Evolutionary conservation across 2,888 invertebrate species (phyloP).

Genomic region (Salpingus planirostris): DNA sequence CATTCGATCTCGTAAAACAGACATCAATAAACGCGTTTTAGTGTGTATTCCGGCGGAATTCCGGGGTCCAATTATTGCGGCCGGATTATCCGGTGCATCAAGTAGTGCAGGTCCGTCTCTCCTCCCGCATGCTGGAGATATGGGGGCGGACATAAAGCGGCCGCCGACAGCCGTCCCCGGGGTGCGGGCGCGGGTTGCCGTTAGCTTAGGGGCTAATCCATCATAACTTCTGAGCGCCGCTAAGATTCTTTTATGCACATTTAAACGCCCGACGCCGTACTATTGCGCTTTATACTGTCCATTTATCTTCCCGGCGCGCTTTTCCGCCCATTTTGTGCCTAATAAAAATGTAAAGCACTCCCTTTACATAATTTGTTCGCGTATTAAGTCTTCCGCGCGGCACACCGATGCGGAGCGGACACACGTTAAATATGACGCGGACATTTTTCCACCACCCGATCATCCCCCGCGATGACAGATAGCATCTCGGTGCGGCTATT

Average conservation of each 20-base stretch:
- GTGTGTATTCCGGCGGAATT: too few relatives aligned
- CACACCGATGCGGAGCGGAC: constrained; percentile 5
- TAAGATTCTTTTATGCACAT: constrained; percentile 25
- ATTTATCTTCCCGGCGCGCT: constrained; percentile 35
- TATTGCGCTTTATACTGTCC: constrained; percentile 31
- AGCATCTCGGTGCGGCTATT: too few relatives aligned
- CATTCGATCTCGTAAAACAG: too few relatives aligned
- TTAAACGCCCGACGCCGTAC: constrained; percentile 23
- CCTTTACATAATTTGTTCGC: constrained; percentile 38
- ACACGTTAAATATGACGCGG: constrained; percentile 14
- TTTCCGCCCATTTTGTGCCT: constrained; percentile 30
- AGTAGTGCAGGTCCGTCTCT: too few relatives aligned
- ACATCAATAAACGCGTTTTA: too few relatives aligned
- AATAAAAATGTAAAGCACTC: constrained; percentile 40
- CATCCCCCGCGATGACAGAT: constrained; percentile 7
- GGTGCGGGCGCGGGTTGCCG: constrained; percentile 24
- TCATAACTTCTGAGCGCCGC: constrained; percentile 29
- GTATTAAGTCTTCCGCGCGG: constrained; percentile 32
- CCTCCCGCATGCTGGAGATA: constrained; percentile 1
- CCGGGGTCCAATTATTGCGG: not conserved
- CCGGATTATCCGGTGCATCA: not conserved
- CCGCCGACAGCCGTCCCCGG: constrained; percentile 27
- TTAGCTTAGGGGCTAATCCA: constrained; percentile 28
- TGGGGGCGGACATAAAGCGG: constrained; percentile 20
- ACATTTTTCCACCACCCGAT: too few relatives aligned